These are phyloP conservation scores for Pagetopsis macropterus DNA, from an alignment of 2,797 vertebrate species.

Conservation along the genomic window DNA sequence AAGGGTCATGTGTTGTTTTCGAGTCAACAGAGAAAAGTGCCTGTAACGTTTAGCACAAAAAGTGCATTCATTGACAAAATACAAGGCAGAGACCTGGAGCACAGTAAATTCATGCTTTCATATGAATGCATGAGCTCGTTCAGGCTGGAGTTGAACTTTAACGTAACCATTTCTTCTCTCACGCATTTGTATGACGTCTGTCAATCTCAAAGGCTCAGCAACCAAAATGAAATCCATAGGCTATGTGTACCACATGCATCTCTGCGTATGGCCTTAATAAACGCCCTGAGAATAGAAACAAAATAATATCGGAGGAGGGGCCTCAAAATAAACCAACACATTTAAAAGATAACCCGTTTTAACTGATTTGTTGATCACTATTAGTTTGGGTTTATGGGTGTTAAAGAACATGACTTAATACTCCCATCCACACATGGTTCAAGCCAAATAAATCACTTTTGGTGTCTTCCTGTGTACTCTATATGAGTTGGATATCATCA, in stretches of 20 bases:
- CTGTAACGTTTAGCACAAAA: not conserved
- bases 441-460: not conserved
- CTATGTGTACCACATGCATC: not conserved
- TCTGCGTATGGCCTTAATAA: not conserved
- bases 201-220: not conserved
- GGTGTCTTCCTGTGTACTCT: not conserved
- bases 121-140: not conserved
- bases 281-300: not conserved
- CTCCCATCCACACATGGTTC: not conserved
- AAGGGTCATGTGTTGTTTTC: conserved; percentile 3
- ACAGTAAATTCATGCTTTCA: not conserved
- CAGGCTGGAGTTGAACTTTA: not conserved
- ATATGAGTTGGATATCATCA: not conserved
- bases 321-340: not conserved
- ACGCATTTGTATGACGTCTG: not conserved
- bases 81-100: not conserved
- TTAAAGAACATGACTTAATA: not conserved
- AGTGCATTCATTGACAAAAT: not conserved
- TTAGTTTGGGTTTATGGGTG: not conserved
- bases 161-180: not conserved
- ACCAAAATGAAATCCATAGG: not conserved
- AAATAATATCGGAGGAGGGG: not conserved
- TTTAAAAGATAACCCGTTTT: not conserved
- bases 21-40: not conserved
- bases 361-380: not conserved